Percentiles rank a stretch among this genome's conserved stretches.
Evolutionary conservation across 2,797 vertebrate genomes (phyloP).

Genomic region (Rhadinocentrus ornatus): DNA sequence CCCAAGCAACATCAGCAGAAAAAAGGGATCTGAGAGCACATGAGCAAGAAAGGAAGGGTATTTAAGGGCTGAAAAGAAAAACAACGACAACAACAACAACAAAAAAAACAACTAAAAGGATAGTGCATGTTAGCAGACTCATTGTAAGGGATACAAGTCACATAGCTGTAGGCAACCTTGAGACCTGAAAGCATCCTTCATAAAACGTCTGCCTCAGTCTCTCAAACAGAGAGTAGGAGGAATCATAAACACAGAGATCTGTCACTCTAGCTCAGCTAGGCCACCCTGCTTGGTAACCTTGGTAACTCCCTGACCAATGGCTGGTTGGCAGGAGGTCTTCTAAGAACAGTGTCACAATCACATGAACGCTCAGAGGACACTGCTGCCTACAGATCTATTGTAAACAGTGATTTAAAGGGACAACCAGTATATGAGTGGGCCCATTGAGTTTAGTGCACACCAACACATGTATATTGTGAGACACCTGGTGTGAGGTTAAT

Average conservation of each 20-base stretch:
- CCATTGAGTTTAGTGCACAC: constrained; percentile 22
- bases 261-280: constrained; percentile 59
- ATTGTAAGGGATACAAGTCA: constrained; percentile 33
- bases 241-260: constrained; percentile 53
- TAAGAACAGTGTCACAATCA: constrained; percentile 52
- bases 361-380: constrained; percentile 21
- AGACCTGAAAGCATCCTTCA: constrained; percentile 50
- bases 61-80: constrained; percentile 2
- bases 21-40: constrained; percentile 13
- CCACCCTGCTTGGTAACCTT: constrained; percentile 70
- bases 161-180: constrained; percentile 40
- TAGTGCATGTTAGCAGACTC: constrained; percentile 7
- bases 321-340: constrained; percentile 57
- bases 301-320: constrained; percentile 74
- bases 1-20: constrained; percentile 14
- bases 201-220: constrained; percentile 36
- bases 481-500: constrained; percentile 8
- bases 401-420: constrained; percentile 44
- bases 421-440: constrained; percentile 43
- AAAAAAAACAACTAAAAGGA: constrained; percentile 25
- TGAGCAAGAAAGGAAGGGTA: constrained; percentile 11
- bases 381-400: constrained; percentile 38
- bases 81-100: too few species aligned
- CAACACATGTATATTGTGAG: constrained; percentile 1
- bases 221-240: constrained; percentile 23